These are phyloP conservation scores for Plebejus anna DNA, from an alignment of 2,888 invertebrate genomes.

Conservation along the genomic window DNA sequence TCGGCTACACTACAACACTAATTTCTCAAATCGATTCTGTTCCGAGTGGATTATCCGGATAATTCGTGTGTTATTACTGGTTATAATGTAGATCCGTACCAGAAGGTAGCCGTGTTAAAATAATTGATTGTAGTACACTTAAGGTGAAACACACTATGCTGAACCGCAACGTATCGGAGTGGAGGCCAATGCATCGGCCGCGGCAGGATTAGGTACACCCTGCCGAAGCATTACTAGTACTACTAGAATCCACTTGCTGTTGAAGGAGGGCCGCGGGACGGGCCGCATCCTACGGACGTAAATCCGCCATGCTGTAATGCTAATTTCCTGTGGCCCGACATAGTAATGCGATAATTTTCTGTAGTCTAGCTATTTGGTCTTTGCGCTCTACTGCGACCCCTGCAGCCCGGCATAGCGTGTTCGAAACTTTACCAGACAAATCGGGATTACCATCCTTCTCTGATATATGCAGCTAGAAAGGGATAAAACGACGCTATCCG, in stretches of 20 bases:
- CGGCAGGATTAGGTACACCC: too few relatives aligned
- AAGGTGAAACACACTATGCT: conserved; percentile 62
- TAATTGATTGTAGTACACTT: conserved; percentile 74
- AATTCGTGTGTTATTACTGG: conserved; percentile 24
- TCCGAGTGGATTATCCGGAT: conserved; percentile 22
- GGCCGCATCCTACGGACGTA: too few relatives aligned
- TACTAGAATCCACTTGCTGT: too few relatives aligned
- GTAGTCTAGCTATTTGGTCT: too few relatives aligned
- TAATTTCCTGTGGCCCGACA: too few relatives aligned
- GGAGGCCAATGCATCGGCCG: conserved; percentile 26
- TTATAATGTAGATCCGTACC: conserved; percentile 36
- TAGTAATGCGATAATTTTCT: too few relatives aligned
- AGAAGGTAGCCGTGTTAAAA: conserved; percentile 72
- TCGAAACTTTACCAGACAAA: conserved; percentile 37
- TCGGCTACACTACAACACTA: conserved; percentile 13
- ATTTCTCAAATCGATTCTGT: conserved; percentile 26
- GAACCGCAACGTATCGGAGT: conserved; percentile 39
- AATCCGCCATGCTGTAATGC: too few relatives aligned
- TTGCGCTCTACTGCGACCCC: not conserved
- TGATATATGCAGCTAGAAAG: conserved; percentile 45
- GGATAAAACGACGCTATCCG: conserved; percentile 66
- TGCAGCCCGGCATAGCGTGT: not conserved
- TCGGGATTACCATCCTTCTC: conserved; percentile 55
- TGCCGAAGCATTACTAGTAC: too few relatives aligned
- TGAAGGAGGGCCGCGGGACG: too few relatives aligned